A percentile compares a stretch with the other conserved stretches of the same genome.
Evolutionary conservation across 2,888 invertebrate species (phyloP).

Genomic region (Panzeria rudis): DNA sequence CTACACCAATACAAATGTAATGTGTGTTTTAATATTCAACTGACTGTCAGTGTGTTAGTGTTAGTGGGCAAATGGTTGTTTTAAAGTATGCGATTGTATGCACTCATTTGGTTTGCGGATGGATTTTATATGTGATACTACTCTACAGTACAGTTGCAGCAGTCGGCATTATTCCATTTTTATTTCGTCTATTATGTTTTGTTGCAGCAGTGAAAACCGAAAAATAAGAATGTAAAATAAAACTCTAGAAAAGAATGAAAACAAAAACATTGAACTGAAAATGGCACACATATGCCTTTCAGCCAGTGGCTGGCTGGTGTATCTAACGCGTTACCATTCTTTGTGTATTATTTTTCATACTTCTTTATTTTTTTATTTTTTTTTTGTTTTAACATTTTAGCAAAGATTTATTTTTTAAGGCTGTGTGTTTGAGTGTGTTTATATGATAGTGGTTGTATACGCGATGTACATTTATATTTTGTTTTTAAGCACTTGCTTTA

Average conservation of each 20-base stretch:
- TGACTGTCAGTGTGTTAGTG: background rate
- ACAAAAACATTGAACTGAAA: slow-evolving; percentile 49
- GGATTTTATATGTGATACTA: slow-evolving; percentile 34
- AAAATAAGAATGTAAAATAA: slow-evolving; percentile 8
- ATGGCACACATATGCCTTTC: slow-evolving; percentile 64
- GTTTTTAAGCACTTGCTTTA: slow-evolving; percentile 56
- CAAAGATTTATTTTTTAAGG: slow-evolving; percentile 58
- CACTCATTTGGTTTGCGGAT: slow-evolving; percentile 52
- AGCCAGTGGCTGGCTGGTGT: slow-evolving; percentile 47
- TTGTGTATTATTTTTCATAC: slow-evolving; percentile 16
- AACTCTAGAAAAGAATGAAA: background rate
- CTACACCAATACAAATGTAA: background rate
- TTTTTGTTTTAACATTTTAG: slow-evolving; percentile 59
- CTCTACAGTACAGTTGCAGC: slow-evolving; percentile 14
- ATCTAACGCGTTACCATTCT: slow-evolving; percentile 43
- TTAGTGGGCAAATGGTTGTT: slow-evolving; percentile 16
- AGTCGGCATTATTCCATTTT: slow-evolving; percentile 16
- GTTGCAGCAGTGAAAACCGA: background rate
- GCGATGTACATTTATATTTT: slow-evolving; percentile 30
- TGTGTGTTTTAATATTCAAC: background rate
- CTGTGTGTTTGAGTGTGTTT: slow-evolving; percentile 1
- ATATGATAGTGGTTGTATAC: slow-evolving; percentile 34
- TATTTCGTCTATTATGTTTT: slow-evolving; percentile 2
- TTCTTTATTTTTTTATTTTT: background rate
- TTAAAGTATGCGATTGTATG: slow-evolving; percentile 12